Percentiles rank a stretch among this genome's conserved stretches.
phyloP scores from a whole-genome alignment of 2,797 vertebrate genomes.

The Pyrocephalus nanus region DNA sequence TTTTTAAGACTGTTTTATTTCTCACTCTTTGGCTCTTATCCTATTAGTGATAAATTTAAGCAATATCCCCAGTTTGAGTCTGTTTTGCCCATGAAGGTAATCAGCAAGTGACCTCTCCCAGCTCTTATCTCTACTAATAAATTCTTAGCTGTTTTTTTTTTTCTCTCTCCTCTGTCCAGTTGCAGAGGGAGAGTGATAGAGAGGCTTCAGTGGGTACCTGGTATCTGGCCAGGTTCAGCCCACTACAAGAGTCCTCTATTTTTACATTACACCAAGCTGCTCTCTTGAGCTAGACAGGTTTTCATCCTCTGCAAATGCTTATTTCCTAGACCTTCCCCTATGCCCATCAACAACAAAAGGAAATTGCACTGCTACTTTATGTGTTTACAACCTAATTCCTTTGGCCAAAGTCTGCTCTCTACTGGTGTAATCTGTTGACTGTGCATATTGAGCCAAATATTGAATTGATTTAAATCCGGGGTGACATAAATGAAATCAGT shows the following conservation, averaged over 20 bases:
- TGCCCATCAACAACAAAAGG: accelerated
- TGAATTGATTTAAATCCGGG: background rate
- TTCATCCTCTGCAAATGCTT: background rate
- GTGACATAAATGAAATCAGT: background rate
- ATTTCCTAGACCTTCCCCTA: background rate
- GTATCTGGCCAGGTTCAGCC: no score
- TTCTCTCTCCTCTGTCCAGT: no score
- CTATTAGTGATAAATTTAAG: no score
- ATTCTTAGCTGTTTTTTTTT: no score
- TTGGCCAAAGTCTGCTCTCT: background rate
- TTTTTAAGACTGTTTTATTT: no score
- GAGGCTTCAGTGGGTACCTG: no score
- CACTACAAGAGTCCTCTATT: background rate
- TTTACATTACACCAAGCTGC: accelerated
- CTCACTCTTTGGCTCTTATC: no score
- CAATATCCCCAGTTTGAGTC: no score
- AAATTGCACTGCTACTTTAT: background rate
- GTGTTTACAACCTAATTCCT: background rate
- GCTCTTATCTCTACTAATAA: no score
- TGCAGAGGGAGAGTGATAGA: no score
- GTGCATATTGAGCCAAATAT: background rate
- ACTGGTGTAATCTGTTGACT: background rate
- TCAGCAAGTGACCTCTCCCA: no score
- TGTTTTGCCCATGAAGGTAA: no score
- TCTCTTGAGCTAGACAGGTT: background rate